Percentiles rank a stretch among this genome's conserved stretches.
These are phyloP conservation scores for Lasioglossum figueresi DNA, from an alignment of 2,888 invertebrate species.

Conservation along the genomic window DNA sequence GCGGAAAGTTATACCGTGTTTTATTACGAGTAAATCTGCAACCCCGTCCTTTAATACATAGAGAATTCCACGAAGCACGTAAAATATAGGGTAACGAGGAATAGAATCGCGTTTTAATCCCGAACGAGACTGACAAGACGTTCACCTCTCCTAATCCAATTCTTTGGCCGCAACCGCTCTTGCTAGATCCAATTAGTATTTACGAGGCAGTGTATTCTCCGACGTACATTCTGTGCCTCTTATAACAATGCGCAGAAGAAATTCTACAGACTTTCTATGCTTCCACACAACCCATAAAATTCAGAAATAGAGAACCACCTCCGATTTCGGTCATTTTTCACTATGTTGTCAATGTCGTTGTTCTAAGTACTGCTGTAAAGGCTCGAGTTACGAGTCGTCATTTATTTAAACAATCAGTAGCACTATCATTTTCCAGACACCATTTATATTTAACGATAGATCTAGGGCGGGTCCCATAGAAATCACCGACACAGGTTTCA, in stretches of 20 bases:
- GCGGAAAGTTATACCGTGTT: constrained; percentile 7
- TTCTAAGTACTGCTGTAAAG: too few species aligned
- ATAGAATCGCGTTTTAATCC: constrained; percentile 13
- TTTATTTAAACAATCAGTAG: too few species aligned
- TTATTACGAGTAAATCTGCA: constrained; percentile 1
- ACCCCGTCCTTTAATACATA: not conserved
- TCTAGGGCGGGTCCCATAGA: too few species aligned
- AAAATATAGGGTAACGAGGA: not conserved
- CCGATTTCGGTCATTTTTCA: too few species aligned
- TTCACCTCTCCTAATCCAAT: constrained; percentile 26
- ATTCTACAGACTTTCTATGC: not conserved
- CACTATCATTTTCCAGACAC: too few species aligned
- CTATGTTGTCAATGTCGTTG: too few species aligned
- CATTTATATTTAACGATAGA: too few species aligned
- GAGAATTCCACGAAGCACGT: not conserved
- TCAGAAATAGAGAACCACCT: too few species aligned
- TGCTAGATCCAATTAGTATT: constrained; percentile 25
- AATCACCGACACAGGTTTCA: too few species aligned
- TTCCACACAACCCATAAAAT: not conserved
- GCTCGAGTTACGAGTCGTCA: too few species aligned
- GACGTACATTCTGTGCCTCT: not conserved
- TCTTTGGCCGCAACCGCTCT: constrained; percentile 1
- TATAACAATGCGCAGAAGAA: not conserved
- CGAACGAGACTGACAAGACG: constrained; percentile 5
- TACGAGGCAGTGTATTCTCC: not conserved